A percentile compares a stretch with the other conserved stretches of the same genome.
Evolutionary conservation across 2,113 vertebrate genomes (phyloP).

Genomic region (Phylloscopus trochilus): DNA sequence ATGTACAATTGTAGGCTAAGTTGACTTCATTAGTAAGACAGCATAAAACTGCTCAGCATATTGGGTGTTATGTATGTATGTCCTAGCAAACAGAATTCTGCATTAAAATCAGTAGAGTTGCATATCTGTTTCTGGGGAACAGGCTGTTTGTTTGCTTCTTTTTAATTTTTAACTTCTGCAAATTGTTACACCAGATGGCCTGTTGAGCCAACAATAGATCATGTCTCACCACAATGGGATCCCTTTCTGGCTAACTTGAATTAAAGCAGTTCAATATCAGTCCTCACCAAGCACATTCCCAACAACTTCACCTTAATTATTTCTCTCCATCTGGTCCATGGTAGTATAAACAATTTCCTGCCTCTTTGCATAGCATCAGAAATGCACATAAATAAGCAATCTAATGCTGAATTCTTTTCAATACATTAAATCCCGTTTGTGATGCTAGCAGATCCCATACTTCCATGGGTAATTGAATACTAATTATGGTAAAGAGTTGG

Average conservation of each 20-base stretch:
- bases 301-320: slow-evolving; percentile 1
- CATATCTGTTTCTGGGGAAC: not conserved
- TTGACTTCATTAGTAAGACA: not conserved
- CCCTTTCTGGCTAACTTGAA: not conserved
- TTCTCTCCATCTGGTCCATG: not conserved
- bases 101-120: not conserved
- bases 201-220: slow-evolving; percentile 43
- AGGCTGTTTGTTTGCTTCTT: slow-evolving; percentile 10
- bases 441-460: not conserved
- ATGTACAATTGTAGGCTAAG: not conserved
- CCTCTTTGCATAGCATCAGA: not conserved
- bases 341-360: not conserved
- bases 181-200: slow-evolving; percentile 30
- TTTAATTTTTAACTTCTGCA: not conserved
- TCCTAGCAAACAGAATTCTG: not conserved
- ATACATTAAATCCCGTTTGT: not conserved
- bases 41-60: not conserved
- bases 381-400: not conserved
- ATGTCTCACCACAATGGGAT: not conserved
- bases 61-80: not conserved
- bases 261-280: not conserved
- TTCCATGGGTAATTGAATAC: not conserved
- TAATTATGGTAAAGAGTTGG: not conserved
- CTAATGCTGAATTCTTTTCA: not conserved
- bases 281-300: not conserved